Conservation (phyloP, 2,888 invertebrate species). For the Cataglyphis altisquamis region DNA sequence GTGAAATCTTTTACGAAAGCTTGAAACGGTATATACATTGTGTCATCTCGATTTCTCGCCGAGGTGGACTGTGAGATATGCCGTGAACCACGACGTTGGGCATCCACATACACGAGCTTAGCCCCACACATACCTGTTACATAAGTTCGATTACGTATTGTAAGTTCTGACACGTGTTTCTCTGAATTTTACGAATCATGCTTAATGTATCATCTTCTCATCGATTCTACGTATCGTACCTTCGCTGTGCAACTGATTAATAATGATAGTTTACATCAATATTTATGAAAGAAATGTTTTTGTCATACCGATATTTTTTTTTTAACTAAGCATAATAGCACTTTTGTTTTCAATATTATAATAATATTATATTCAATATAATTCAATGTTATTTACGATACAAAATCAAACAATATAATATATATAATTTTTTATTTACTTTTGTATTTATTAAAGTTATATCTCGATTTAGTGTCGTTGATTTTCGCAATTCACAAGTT, state of each 20-base stretch:
- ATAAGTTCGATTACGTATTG: conserved; percentile 70
- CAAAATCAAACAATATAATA: neutral
- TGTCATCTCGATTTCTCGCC: conserved; percentile 50
- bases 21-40: conserved; percentile 28
- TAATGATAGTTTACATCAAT: neutral
- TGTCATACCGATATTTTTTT: neutral
- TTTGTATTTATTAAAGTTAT: conserved; percentile 12
- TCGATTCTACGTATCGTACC: neutral
- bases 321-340: neutral
- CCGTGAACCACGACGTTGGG: conserved; percentile 40
- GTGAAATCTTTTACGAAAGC: conserved; percentile 42
- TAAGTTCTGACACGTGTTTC: conserved; percentile 68
- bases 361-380: too few species aligned
- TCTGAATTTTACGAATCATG: conserved; percentile 60
- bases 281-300: neutral
- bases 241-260: neutral
- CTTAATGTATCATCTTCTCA: neutral
- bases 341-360: conserved; percentile 10
- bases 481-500: conserved; percentile 34
- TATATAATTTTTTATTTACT: neutral
- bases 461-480: neutral
- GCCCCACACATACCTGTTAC: conserved; percentile 58
- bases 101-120: conserved; percentile 70
- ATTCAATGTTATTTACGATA: conserved; percentile 45
- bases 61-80: conserved; percentile 34